Evolutionary conservation across 2,888 invertebrate species (phyloP), one percentile per base, ranked within the genome.

Genomic region (Lamellibrachia columna): DNA sequence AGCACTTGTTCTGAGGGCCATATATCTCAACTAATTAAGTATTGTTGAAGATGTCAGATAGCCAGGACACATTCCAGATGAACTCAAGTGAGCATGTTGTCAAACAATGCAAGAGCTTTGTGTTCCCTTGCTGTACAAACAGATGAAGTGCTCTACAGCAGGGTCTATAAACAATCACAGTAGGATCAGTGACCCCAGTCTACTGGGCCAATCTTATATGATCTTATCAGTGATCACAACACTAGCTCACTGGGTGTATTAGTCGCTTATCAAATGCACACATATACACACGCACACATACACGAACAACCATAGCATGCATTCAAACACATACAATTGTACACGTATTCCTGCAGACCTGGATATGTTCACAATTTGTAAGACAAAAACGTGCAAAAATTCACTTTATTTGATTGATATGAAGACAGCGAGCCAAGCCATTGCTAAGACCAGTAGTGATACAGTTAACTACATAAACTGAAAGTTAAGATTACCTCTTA

Each of bases 141-240:
- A 75, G 75, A 75, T 75, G n/a, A 75, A 75, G 75, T 75, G 75
- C 75, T 75, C 75, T 75, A 75, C 22, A 75, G 22, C 75, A 75
- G 75, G 75, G 75, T 22, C 22, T 75, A 75, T 75, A 75, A 75
- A 75, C 75, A 75, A 75, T 75, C 75, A 75, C 75, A 4, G 75
- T 22, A 75, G 75, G 22, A 22, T 75, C 75, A 22, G 75, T 75
- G 75, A 75, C 75, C 75, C 75, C 75, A 75, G 22, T 75, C 75
- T 22, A n/a, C 75, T n/a, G 22, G 75, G 75, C 75, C 75, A 75
- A 75, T 75, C 75, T 11, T 75, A 75, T 75, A 75, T 75, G 75
- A 75, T 75, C 75, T 75, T 75, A 75, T 75, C 75, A 75, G 22
- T 4, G 22, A 75, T 75, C 75, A 22, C 22, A 22, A 15, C 75